These are phyloP conservation scores for Zapornia atra DNA, from an alignment of 2,113 vertebrate species.

Conservation along the genomic window DNA sequence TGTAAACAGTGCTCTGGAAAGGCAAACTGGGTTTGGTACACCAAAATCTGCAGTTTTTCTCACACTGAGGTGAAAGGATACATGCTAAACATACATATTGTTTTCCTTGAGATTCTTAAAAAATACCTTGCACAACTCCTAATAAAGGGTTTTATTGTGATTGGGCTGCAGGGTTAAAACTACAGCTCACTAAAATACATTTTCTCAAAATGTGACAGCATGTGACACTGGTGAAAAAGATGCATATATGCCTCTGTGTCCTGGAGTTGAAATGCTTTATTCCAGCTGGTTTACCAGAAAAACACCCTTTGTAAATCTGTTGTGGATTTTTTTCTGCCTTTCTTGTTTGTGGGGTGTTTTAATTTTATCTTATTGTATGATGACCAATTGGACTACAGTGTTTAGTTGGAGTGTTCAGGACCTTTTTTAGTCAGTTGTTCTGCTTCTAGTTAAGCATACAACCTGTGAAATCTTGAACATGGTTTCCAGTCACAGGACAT, in stretches of 20 bases:
- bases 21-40: background rate
- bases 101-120: constrained; percentile 4
- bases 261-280: background rate
- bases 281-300: background rate
- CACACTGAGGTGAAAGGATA: background rate
- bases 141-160: background rate
- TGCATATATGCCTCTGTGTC: background rate
- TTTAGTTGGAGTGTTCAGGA: background rate
- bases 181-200: background rate
- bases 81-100: background rate
- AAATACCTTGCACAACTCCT: background rate
- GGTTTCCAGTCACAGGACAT: background rate
- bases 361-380: background rate
- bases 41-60: constrained; percentile 12
- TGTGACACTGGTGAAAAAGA: background rate
- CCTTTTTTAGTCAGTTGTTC: background rate
- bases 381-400: background rate
- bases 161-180: background rate
- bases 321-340: background rate
- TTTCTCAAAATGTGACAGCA: background rate
- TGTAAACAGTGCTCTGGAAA: background rate
- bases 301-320: background rate
- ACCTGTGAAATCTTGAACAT: background rate
- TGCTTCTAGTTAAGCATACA: background rate
- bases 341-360: background rate